Evolutionary conservation across 2,888 invertebrate species (phyloP).

Genomic region (Lasius fuliginosus): DNA sequence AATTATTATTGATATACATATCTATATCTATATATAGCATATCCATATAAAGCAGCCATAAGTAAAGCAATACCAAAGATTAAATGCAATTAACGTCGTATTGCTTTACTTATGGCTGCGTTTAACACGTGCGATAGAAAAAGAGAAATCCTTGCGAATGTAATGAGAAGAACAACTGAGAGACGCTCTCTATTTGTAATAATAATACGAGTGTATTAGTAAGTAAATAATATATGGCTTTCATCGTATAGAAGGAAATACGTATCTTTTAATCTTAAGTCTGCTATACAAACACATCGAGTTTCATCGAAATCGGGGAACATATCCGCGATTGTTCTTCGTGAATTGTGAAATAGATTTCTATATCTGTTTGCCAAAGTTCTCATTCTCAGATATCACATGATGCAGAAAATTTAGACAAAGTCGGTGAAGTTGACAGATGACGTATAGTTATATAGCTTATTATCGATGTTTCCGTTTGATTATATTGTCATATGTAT

Average conservation of each 20-base stretch:
- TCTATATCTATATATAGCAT: not conserved
- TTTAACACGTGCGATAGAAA: not conserved
- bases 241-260: not conserved
- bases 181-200: conserved; percentile 5
- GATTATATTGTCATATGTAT: not conserved
- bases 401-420: not conserved
- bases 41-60: no score
- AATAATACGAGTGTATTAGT: not conserved
- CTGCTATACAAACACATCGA: not conserved
- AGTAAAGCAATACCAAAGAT: not conserved
- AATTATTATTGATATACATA: not conserved
- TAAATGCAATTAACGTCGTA: conserved; percentile 20
- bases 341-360: not conserved
- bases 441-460: not conserved
- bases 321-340: not conserved
- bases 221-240: not conserved
- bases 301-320: not conserved
- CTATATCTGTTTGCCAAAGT: not conserved
- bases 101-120: not conserved
- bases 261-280: not conserved
- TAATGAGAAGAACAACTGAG: not conserved
- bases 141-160: conserved; percentile 3
- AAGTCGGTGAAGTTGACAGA: not conserved
- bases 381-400: not conserved
- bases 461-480: not conserved